Evolutionary conservation across 2,113 vertebrate genomes (phyloP).

Genomic region (Oreochromis spilurus): DNA sequence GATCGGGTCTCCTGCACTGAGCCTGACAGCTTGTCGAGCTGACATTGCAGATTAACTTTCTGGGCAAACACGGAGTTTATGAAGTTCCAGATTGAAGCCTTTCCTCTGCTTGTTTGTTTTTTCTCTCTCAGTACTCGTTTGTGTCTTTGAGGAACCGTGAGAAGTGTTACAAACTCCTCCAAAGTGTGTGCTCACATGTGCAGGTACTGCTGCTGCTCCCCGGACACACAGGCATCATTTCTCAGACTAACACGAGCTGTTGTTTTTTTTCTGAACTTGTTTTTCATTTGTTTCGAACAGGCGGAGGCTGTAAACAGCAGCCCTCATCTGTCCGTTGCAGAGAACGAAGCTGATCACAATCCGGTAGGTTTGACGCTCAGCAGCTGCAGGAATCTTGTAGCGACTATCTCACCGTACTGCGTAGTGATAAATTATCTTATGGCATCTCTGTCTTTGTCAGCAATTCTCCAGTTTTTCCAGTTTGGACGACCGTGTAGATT

Average conservation of each 20-base stretch:
- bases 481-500: conserved; percentile 43
- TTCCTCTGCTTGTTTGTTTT: not conserved
- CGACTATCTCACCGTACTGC: not conserved
- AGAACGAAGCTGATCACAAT: conserved; percentile 18
- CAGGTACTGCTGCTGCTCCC: conserved; percentile 50
- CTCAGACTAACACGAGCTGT: not conserved
- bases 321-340: conserved; percentile 18
- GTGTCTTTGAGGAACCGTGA: conserved; percentile 73
- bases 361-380: conserved; percentile 51
- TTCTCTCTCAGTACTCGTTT: conserved; percentile 73
- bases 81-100: not conserved
- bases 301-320: conserved; percentile 34
- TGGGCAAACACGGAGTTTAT: not conserved
- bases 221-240: not conserved
- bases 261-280: not conserved
- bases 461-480: conserved; percentile 66
- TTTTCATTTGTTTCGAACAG: conserved; percentile 39
- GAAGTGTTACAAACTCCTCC: conserved; percentile 67
- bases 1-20: not conserved
- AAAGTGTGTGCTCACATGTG: conserved; percentile 54
- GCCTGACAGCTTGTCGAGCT: not conserved
- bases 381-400: not conserved
- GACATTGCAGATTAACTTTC: not conserved
- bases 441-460: not conserved
- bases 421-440: not conserved